Base-by-base conservation (phyloP, 2,797 vertebrate genomes). In the Tamandua tetradactyla region DNA sequence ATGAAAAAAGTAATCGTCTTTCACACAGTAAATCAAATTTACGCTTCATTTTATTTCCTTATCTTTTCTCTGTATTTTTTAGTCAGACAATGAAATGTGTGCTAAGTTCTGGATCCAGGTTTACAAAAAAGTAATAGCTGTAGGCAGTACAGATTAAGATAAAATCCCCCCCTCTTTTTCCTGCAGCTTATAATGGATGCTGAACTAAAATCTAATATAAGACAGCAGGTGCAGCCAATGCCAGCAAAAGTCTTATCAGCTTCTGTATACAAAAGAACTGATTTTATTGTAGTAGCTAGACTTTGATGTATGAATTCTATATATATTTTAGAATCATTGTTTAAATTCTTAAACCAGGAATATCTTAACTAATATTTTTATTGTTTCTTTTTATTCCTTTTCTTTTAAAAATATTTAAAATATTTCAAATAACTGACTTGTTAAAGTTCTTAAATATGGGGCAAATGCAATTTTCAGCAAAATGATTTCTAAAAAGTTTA, bases 21-120 rank as follows among this genome's bases (percentile, higher is more conserved):
- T 96, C 32, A 76, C 72, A 61, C 17, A 94, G 37, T 61, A 97
- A 91, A 92, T 75, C 87, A 32, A 81, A 95, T 61, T 94, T 66
- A 75, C 25, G 91, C 61, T 94, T 91, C 93, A 84, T 81, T 93
- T 89, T 27, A 71, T 69, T 27, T 74, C 47, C 64, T 81, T 76
- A 78, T 79, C 3, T 13, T 10, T 64, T 88, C 59, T 91, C 8
- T 88, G 68, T 68, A 44, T 75, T 59, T 61, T 64, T 30, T 90
- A 75, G 37, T 22, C 32, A n/a, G 7, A 17, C 22, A 71, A 95
- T n/a, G 74, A 93, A 96, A 79, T 69, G 2, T 32, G 52, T 37
- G 7, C 37, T 90, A 57, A 57, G 22, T 32, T 85, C 42, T 89
- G 30, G 72, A 85, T 66, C 12, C 32, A 74, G 59, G 11, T 18